Conservation (phyloP, 2,113 vertebrate species). For the Chauna torquata region DNA sequence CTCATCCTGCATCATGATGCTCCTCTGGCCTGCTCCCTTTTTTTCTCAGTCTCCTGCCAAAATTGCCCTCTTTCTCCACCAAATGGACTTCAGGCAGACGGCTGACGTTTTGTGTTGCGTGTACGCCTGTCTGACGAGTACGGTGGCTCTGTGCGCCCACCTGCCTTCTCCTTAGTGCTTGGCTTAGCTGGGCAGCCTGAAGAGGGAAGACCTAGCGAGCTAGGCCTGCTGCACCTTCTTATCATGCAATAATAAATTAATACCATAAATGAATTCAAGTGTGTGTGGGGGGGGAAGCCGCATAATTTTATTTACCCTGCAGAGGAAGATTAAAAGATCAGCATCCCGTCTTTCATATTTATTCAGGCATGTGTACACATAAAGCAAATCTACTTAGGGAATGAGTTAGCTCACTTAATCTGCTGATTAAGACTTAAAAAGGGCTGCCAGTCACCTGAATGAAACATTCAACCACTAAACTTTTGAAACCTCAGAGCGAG, state of each 20-base stretch:
- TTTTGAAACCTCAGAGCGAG: neutral
- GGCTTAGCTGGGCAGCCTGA: neutral
- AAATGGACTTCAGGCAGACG: neutral
- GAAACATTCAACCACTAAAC: neutral
- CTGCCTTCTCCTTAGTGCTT: neutral
- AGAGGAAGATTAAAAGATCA: conserved; percentile 29
- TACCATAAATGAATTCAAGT: conserved; percentile 24
- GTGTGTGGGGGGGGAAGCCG: neutral
- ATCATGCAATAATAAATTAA: neutral
- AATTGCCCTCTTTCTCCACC: neutral
- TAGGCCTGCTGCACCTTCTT: neutral
- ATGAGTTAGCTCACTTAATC: neutral
- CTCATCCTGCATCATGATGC: fast-evolving
- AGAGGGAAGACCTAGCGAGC: neutral
- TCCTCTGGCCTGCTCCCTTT: neutral
- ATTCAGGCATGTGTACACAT: too few relatives aligned
- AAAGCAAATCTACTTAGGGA: too few relatives aligned
- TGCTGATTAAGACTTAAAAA: conserved; percentile 19
- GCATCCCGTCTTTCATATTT: conserved; percentile 20
- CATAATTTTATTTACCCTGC: conserved; percentile 42
- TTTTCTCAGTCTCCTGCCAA: neutral
- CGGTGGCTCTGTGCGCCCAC: neutral
- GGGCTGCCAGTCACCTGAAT: neutral
- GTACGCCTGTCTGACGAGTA: fast-evolving
- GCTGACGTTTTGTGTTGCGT: neutral